Evolutionary conservation across 1,140 invertebrate genomes (phyloP).

Genomic region (Trichonephila clavipes): DNA sequence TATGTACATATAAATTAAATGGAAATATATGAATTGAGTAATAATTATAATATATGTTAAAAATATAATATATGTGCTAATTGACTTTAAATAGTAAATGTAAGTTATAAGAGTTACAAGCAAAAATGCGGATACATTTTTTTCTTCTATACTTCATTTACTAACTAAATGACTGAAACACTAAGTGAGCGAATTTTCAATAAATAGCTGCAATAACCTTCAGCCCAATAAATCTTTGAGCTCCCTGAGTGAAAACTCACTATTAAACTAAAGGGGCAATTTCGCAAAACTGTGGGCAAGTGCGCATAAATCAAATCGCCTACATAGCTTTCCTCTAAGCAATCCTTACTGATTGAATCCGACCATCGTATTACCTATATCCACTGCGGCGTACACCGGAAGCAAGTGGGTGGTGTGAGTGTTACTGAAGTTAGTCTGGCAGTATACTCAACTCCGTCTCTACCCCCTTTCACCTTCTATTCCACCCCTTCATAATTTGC

Average conservation of each 20-base stretch:
- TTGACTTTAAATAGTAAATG: no score
- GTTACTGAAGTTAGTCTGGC: conserved; percentile 40
- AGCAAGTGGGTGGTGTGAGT: conserved; percentile 32
- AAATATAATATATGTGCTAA: no score
- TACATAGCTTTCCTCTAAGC: conserved; percentile 38
- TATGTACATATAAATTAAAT: no score
- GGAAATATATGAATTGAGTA: no score
- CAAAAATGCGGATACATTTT: no score
- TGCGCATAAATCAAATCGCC: conserved; percentile 62
- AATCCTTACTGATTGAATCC: conserved; percentile 55
- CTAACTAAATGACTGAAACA: no score
- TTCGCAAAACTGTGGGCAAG: conserved; percentile 47
- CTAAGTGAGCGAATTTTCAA: no score
- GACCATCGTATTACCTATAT: conserved; percentile 21
- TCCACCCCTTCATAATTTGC: conserved; percentile 33
- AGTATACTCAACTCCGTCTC: conserved; percentile 22
- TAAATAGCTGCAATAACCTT: neutral
- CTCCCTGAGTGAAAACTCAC: neutral
- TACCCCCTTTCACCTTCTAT: neutral
- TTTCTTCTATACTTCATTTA: no score
- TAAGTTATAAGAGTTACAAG: no score
- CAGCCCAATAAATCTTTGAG: neutral
- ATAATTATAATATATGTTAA: no score
- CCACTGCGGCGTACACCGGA: conserved; percentile 15
- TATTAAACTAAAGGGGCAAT: conserved; percentile 50